Evolutionary conservation across 2,888 invertebrate genomes (phyloP), one percentile per base, ranked within the genome.

Genomic region (Athrips mouffetella): DNA sequence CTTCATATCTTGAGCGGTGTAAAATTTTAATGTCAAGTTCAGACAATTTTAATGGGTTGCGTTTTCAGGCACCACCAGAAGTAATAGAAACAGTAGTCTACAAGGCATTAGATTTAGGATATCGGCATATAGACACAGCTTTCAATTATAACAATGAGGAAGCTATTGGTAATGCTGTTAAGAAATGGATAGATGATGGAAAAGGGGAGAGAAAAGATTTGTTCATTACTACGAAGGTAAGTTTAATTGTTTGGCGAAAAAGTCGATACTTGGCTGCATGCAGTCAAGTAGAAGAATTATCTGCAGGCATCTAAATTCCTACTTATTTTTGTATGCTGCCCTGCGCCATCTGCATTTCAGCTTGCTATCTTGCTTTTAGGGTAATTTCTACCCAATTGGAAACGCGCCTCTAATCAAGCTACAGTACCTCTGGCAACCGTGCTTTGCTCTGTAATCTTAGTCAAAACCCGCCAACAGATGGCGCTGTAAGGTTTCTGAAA

Each of bases 221-320:
- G 51, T 95, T 95, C 78, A 90, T 95, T 52, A 94, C 94, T 21
- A 93, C 95, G n/a, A 95, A 95, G 90, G 94, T 94, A 49, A 44
- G 30, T 35, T 7, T 3, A 13, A 0, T 42, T 44, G 6, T 20
- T n/a, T 6, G 6, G 8, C 11, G 18, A 7, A 18, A 25, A 25
- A 31, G 5, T 10, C n/a, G n/a, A 6, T 31, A 3, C n/a, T 31
- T 31, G n/a, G 5, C 31, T 31, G 5, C n/a, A 8, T n/a, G 3
- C 16, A 35, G 3, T 35, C 16, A 15, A 15, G 5, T 31, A 10
- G 11, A 11, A 5, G 3, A 10, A 31, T 25, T 31, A n/a, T 31
- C 31, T 31, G n/a, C n/a, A 31, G 3, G 4, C 6, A 31, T 31
- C n/a, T 31, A n/a, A 31, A 8, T 31, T 4, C n/a, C 8, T n/a